phyloP scores from a whole-genome alignment of 2,888 invertebrate species.

The Pachydiplax longipennis region DNA sequence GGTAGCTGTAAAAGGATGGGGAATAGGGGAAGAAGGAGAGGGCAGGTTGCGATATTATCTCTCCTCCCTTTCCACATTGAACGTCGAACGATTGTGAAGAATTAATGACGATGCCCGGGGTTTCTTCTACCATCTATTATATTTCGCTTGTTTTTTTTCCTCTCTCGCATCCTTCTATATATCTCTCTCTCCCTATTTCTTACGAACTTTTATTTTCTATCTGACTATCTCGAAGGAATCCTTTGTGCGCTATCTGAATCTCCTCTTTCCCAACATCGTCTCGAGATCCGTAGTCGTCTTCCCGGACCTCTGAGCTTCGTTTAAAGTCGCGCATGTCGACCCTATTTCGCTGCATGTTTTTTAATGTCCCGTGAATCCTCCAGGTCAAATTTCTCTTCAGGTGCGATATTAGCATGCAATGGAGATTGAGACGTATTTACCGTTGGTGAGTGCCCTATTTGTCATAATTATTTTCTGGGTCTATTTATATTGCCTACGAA shows the following conservation, averaged over 20 bases:
- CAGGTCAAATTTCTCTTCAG: no score
- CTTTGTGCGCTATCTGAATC: slow-evolving; percentile 12
- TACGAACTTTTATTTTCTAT: background rate
- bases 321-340: background rate
- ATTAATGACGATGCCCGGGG: slow-evolving; percentile 22
- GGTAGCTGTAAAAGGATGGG: background rate
- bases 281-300: background rate
- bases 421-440: background rate
- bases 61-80: slow-evolving; percentile 16
- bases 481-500: no score
- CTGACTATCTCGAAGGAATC: background rate
- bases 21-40: background rate
- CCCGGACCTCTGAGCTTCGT: background rate
- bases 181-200: background rate
- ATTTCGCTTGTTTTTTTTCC: background rate
- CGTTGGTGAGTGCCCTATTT: no score
- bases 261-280: background rate
- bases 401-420: no score
- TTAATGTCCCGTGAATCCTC: no score
- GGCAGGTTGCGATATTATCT: background rate
- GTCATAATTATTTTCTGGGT: no score
- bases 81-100: slow-evolving; percentile 38
- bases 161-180: background rate
- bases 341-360: background rate
- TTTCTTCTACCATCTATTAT: slow-evolving; percentile 23